A percentile compares a stretch with the other conserved stretches of the same genome.
Conservation (phyloP, 2,113 vertebrate species). For the Laticauda laticaudata region DNA sequence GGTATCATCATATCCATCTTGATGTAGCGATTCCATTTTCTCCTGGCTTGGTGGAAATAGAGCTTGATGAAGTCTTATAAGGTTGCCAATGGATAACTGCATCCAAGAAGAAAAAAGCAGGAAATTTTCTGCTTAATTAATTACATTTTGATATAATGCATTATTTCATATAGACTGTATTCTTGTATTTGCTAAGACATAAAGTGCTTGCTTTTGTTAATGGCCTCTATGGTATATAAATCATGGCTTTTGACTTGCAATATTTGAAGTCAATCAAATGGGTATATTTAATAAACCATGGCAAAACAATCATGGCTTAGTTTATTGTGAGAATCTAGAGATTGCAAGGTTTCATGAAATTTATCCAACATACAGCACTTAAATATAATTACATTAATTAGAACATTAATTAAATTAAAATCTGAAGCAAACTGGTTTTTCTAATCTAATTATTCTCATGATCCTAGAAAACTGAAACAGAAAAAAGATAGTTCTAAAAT, state of each 20-base stretch:
- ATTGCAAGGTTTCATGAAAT: neutral
- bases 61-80: conserved; percentile 77
- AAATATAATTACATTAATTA: neutral
- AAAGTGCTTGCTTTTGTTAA: neutral
- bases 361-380: neutral
- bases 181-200: neutral
- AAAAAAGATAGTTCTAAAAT: neutral
- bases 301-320: neutral
- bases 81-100: conserved; percentile 83
- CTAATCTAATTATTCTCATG: neutral
- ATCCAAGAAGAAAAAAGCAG: conserved; percentile 4
- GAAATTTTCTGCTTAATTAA: neutral
- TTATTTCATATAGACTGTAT: neutral
- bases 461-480: neutral
- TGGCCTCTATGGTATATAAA: neutral
- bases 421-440: neutral
- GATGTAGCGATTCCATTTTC: conserved; percentile 71
- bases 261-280: neutral
- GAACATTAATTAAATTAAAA: neutral
- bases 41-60: conserved; percentile 79
- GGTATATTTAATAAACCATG: neutral
- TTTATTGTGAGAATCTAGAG: neutral
- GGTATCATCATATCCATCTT: conserved; percentile 78
- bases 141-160: neutral
- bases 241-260: neutral